Conservation (phyloP, 2,888 invertebrate species). For the Dastarcus helophoroides region DNA sequence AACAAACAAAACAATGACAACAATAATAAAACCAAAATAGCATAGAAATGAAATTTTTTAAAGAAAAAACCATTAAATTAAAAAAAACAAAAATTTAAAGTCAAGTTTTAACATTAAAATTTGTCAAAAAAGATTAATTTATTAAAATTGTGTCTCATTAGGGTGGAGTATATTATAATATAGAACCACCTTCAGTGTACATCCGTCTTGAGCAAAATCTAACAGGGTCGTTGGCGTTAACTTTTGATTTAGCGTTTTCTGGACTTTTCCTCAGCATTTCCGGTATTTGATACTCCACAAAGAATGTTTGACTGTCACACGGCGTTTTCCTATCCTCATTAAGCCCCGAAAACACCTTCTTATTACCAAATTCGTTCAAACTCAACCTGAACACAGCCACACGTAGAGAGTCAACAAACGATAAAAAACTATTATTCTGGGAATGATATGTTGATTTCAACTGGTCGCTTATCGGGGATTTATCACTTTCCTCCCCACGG, state of each 20-base stretch:
- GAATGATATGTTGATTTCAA: slow-evolving; percentile 8
- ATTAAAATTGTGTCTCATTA: slow-evolving; percentile 4
- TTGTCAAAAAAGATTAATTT: slow-evolving; percentile 8
- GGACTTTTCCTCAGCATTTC: slow-evolving; percentile 24
- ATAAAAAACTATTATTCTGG: slow-evolving; percentile 15
- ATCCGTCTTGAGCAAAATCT: slow-evolving; percentile 35
- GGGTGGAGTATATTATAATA: no score
- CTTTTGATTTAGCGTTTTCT: slow-evolving; percentile 28
- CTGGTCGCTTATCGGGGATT: slow-evolving; percentile 16
- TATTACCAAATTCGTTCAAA: slow-evolving; percentile 37
- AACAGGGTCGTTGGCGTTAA: slow-evolving; percentile 30
- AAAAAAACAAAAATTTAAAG: no score
- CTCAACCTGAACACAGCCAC: slow-evolving; percentile 35
- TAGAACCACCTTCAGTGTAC: slow-evolving; percentile 29
- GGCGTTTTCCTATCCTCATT: slow-evolving; percentile 14
- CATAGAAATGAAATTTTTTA: no score
- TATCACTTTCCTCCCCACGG: neutral
- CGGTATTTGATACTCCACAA: slow-evolving; percentile 38
- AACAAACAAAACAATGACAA: no score
- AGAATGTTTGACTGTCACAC: slow-evolving; percentile 31
- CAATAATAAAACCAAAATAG: no score
- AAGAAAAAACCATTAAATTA: no score
- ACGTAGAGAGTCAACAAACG: slow-evolving; percentile 37
- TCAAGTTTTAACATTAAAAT: no score
- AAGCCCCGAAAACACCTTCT: slow-evolving; percentile 28